A percentile compares a stretch with the other conserved stretches of the same genome.
These are phyloP conservation scores for Lymantria monacha DNA, from an alignment of 2,888 invertebrate species.

Conservation along the genomic window DNA sequence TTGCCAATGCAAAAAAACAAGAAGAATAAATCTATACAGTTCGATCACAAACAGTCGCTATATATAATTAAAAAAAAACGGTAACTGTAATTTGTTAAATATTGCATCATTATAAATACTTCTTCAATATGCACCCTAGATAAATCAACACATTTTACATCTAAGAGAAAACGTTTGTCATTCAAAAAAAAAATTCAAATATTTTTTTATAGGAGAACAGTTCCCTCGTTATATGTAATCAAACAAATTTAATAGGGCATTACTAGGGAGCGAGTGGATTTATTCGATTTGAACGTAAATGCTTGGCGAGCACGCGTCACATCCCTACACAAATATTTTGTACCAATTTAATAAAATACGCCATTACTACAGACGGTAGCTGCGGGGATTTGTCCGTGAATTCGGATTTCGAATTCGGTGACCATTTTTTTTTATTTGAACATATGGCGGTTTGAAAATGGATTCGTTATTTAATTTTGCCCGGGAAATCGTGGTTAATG, in stretches of 20 bases:
- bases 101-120: no score
- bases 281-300: conserved; percentile 26
- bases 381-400: conserved; percentile 2
- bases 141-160: conserved; percentile 1
- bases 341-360: conserved; percentile 30
- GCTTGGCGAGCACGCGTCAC: conserved; percentile 9
- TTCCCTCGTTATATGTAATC: conserved; percentile 19
- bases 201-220: conserved; percentile 17
- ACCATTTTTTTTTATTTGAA: conserved; percentile 7
- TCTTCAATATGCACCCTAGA: neutral
- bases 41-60: no score
- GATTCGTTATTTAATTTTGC: neutral
- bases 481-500: neutral
- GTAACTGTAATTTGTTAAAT: no score
- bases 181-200: conserved; percentile 22
- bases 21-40: no score
- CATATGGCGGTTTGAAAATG: neutral
- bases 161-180: conserved; percentile 15
- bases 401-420: conserved; percentile 10
- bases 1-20: no score
- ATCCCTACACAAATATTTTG: conserved; percentile 20
- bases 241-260: conserved; percentile 23
- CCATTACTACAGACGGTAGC: conserved; percentile 15
- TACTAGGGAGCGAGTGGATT: conserved; percentile 18
- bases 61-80: no score